Conservation (phyloP, 1,140 invertebrate genomes). For the Drosophila pallidifrons region DNA sequence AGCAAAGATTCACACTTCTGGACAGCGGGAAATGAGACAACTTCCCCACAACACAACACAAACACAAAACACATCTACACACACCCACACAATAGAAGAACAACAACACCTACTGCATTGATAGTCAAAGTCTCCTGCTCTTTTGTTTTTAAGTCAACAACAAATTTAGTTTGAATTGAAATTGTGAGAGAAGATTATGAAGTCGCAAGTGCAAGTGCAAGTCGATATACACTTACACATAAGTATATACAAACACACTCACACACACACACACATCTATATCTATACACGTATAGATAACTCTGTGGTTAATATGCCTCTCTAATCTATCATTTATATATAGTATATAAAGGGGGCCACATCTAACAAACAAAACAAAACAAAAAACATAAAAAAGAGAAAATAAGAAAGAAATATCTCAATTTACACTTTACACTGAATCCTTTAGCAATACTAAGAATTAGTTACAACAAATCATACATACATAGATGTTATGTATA, state of each 20-base stretch:
- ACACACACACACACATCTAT: slow-evolving; percentile 5
- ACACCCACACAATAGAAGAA: no score
- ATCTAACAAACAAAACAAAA: slow-evolving; percentile 9
- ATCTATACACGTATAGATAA: background rate
- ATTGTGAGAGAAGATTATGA: slow-evolving; percentile 16
- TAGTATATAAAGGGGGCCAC: slow-evolving; percentile 18
- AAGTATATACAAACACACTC: background rate
- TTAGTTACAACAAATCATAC: slow-evolving; percentile 33
- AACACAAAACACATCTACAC: slow-evolving; percentile 8
- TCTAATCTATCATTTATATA: slow-evolving; percentile 22
- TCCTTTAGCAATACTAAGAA: slow-evolving; percentile 43
- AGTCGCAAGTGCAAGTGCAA: background rate
- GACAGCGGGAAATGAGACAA: slow-evolving; percentile 63
- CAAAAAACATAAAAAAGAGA: background rate
- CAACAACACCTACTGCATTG: slow-evolving; percentile 53
- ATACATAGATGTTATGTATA: background rate
- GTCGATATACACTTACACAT: background rate
- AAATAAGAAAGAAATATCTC: slow-evolving; percentile 39
- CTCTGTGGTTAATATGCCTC: background rate
- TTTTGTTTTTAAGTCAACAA: slow-evolving; percentile 15
- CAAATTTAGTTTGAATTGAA: slow-evolving; percentile 41
- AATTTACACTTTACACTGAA: slow-evolving; percentile 36
- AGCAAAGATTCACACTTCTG: background rate
- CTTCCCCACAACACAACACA: slow-evolving; percentile 44
- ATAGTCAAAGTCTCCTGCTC: slow-evolving; percentile 51